phyloP scores from a whole-genome alignment of 2,113 vertebrate genomes.

The Epinephelus cyanopodus region DNA sequence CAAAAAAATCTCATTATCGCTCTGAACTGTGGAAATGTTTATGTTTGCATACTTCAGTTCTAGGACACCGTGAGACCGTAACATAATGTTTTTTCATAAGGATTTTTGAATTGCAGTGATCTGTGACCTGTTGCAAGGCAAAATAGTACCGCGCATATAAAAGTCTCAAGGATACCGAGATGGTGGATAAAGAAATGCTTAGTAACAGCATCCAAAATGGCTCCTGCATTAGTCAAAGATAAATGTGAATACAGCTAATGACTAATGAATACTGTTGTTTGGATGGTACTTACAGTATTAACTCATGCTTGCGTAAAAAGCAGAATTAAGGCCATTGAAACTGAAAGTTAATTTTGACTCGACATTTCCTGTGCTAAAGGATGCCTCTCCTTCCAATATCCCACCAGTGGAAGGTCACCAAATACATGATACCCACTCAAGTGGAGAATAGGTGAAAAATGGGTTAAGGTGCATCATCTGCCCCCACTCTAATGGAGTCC shows the following conservation, averaged over 20 bases:
- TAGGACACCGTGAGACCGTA: neutral
- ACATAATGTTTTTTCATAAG: neutral
- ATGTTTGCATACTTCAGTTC: constrained; percentile 13
- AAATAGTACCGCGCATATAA: neutral
- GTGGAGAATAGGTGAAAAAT: constrained; percentile 3
- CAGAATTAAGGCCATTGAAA: neutral
- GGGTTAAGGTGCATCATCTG: neutral
- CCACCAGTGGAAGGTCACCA: neutral
- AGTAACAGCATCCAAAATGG: neutral
- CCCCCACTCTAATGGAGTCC: neutral
- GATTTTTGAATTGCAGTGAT: constrained; percentile 24
- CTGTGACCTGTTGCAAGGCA: constrained; percentile 5
- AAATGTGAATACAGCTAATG: neutral
- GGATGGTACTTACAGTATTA: neutral
- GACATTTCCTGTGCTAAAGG: neutral
- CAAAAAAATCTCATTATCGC: neutral
- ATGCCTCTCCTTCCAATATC: neutral
- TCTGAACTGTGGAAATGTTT: constrained; percentile 8
- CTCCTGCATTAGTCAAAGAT: neutral
- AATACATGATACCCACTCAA: neutral
- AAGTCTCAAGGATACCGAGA: constrained; percentile 10
- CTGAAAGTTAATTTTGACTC: constrained; percentile 13
- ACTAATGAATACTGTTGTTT: neutral
- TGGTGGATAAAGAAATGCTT: constrained; percentile 2
- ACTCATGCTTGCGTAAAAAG: neutral